Conservation (phyloP, 2,113 vertebrate species). For the Arizona elegans region DNA sequence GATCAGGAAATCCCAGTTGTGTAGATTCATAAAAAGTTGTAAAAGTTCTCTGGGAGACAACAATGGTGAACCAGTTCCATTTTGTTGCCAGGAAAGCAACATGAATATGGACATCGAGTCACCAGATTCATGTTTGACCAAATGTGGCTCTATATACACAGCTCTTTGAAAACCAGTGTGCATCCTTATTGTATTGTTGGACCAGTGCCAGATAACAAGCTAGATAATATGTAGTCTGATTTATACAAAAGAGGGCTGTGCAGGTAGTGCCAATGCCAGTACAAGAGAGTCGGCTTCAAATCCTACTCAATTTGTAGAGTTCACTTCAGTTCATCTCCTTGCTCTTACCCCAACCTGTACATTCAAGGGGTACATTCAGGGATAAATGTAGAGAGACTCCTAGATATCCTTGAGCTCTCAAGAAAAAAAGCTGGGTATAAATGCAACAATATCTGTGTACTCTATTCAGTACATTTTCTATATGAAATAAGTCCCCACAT, state of each 20-base stretch:
- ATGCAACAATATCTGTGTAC: background rate
- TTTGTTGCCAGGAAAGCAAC: background rate
- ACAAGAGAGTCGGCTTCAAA: background rate
- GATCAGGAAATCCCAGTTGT: background rate
- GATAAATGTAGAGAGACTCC: background rate
- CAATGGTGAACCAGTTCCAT: background rate
- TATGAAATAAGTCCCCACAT: background rate
- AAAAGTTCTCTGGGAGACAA: background rate
- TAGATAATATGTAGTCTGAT: too few relatives aligned
- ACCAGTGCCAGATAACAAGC: background rate
- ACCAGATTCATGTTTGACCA: background rate
- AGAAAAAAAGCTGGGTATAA: background rate
- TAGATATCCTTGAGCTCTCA: background rate
- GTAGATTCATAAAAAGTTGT: background rate
- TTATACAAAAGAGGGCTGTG: too few relatives aligned
- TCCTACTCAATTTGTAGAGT: background rate
- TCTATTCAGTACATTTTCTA: background rate
- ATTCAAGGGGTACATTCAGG: background rate
- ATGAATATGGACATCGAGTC: background rate
- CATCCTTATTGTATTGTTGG: background rate
- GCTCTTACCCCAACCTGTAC: background rate
- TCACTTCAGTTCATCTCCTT: background rate
- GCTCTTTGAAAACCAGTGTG: background rate
- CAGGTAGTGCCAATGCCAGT: too few relatives aligned
- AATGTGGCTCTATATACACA: background rate